Base-by-base conservation (phyloP, 1,140 invertebrate genomes). In the Drosophila kepulauana region DNA sequence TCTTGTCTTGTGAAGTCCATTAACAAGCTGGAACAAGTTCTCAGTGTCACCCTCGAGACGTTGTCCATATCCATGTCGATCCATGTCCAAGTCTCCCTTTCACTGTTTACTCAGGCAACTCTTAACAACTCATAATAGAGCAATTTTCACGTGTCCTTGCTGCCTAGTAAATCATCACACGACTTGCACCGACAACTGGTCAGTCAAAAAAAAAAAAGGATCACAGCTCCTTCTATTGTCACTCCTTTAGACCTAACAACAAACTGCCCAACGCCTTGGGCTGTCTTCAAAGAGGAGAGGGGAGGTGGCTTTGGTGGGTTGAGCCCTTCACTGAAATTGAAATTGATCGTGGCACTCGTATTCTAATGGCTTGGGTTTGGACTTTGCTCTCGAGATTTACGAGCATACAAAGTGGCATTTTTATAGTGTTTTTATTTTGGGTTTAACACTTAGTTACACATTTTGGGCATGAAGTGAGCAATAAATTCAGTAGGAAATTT, bases 61-160 rank as follows among this genome's bases (percentile, higher is more conserved):
- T 54, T 43, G 16, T 52, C 20, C 54, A 57, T 57, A 20, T 63
- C 35, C 30, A 59, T 70, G 65, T 82, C 61, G 63, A 78, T 74
- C 61, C 66, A 78, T 74, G 59, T 51, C 70, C 59, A 61, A 75
- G 67, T 65, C 70, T 61, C 76, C 64, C 76, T 80, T 74, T 70
- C 68, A 64, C 57, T 88, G 85, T 88, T 88, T 88, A 89, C 86
- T 88, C 76, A 89, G 73, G 67, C 85, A 46, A 73, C 84, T 91
- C 79, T 91, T 91, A 91, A 91, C 89, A 91, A 89, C 89, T 86
- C 89, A 91, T 91, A 91, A 91, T 91, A 91, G 90, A 91, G 89
- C 90, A 91, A 91, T 91, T 91, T 91, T 91, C 88, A 91, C 88
- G 88, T 91, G 86, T 79, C 68, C 87, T 81, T 89, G 54, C 66